Percentiles rank a stretch among this genome's conserved stretches.
Conservation (phyloP, 2,113 vertebrate genomes). For the Chloebia gouldiae region DNA sequence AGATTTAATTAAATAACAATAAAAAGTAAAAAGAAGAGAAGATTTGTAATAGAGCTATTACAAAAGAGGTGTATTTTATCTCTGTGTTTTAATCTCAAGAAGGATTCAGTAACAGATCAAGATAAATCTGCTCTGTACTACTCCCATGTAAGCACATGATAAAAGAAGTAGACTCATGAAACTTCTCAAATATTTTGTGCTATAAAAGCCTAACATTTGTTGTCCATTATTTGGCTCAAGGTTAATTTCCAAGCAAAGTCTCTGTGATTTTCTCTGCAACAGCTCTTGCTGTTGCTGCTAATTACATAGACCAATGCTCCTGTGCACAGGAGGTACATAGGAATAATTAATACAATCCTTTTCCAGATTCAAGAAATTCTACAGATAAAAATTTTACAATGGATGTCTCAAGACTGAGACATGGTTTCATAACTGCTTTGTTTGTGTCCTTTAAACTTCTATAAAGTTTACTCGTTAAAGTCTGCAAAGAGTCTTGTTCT, state of each 20-base stretch:
- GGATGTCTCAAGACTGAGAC: not conserved
- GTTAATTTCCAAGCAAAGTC: not conserved
- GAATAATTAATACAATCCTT: not conserved
- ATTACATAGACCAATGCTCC: not conserved
- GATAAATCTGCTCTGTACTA: not conserved
- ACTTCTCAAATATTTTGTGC: not conserved
- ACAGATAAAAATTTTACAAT: not conserved
- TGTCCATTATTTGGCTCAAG: not conserved
- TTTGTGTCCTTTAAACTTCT: not conserved
- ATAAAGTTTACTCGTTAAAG: not conserved
- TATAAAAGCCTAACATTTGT: not conserved
- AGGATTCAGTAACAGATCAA: not conserved
- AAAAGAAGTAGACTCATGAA: not conserved
- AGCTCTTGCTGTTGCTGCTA: not conserved
- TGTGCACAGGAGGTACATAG: not conserved
- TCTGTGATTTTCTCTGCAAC: not conserved
- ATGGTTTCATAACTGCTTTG: not conserved
- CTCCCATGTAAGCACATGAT: not conserved
- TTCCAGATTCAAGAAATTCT: not conserved
- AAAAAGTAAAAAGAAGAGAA: not conserved
- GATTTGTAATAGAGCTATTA: not conserved
- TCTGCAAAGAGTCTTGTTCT: not conserved
- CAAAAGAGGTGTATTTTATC: not conserved
- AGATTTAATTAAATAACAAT: not conserved
- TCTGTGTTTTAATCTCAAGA: not conserved